Evolutionary conservation across 2,888 invertebrate species (phyloP).

Genomic region (Phorcus lineatus): DNA sequence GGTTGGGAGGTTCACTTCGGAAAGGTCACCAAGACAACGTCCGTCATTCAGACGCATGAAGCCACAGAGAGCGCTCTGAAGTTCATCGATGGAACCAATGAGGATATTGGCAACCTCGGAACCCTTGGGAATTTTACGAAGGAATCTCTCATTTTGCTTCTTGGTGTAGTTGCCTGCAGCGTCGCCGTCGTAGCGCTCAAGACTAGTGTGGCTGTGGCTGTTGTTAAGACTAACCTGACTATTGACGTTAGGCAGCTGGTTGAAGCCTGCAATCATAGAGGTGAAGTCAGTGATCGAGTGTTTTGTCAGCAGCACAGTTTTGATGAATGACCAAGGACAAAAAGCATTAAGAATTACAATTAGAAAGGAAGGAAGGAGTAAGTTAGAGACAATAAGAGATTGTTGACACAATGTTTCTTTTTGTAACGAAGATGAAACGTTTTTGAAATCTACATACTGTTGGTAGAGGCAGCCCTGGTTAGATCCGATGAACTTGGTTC

Average conservation of each 20-base stretch:
- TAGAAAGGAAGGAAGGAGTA: not conserved
- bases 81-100: conserved; percentile 97
- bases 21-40: conserved; percentile 92
- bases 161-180: not conserved
- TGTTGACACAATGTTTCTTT: too few relatives aligned
- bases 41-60: conserved; percentile 93
- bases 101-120: conserved; percentile 98
- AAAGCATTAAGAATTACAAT: not conserved
- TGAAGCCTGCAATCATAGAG: conserved; percentile 2
- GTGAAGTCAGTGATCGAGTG: too few relatives aligned
- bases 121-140: conserved; percentile 93
- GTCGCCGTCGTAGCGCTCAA: conserved; percentile 41
- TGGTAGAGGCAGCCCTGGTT: not conserved
- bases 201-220: conserved; percentile 39
- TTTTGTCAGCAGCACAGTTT: too few relatives aligned
- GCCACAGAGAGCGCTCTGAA: conserved; percentile 92
- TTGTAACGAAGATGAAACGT: too few relatives aligned
- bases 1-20: conserved; percentile 92
- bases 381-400: not conserved
- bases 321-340: too few relatives aligned
- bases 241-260: conserved; percentile 23
- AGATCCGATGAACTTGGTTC: conserved; percentile 12
- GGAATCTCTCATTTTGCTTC: conserved; percentile 67
- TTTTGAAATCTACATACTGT: not conserved
- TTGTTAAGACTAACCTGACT: conserved; percentile 39